Evolutionary conservation across 2,113 vertebrate genomes (phyloP), one percentile per base, ranked within the genome.

Genomic region (Nerophis lumbriciformis): DNA sequence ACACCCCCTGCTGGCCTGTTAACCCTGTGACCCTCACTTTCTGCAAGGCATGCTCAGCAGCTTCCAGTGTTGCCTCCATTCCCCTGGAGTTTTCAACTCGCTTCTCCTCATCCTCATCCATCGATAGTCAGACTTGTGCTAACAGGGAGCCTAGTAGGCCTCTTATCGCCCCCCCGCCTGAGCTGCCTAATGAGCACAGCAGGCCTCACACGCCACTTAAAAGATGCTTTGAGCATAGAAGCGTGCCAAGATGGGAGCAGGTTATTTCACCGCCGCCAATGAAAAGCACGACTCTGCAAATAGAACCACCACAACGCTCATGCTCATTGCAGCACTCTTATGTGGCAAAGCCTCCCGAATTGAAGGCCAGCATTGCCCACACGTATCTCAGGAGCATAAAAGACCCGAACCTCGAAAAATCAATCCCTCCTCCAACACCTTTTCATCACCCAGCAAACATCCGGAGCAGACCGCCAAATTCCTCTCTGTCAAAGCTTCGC

Each of bases 61-160:
- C 94, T 49, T 89, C 83, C 65, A 90, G 87, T 0, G 89, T 95
- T 79, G 90, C 92, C 59, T 89, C 90, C 37, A 87, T 88, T 38
- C 92, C 92, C 42, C 79, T 88, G 51, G 74, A 84, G 48, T 84
- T 88, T 8, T 91, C 91, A 56, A 90, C 91, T 48, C 83, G 35
- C 6, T 71, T 36, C 48, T 88, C 81, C 75, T 89, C 74, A 77
- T 90, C 87, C 68, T 80, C 42, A 58, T 87, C 77, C 48, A 69
- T 74, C 78, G 86, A 87, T n/a, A 71, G 60, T 69, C 82, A 68
- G 28, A 78, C 52, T n/a, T 61, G 69, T 0, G 13, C 19, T 54
- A 73, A 69, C 28, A 69, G 63, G 36, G 64, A 80, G 48, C 35
- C 75, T 5, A 48, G 45, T 8, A 76, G 63, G 56, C 69, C 47